These are phyloP conservation scores for Dromococcyx pavoninus DNA, from an alignment of 2,797 vertebrate species.

Conservation along the genomic window DNA sequence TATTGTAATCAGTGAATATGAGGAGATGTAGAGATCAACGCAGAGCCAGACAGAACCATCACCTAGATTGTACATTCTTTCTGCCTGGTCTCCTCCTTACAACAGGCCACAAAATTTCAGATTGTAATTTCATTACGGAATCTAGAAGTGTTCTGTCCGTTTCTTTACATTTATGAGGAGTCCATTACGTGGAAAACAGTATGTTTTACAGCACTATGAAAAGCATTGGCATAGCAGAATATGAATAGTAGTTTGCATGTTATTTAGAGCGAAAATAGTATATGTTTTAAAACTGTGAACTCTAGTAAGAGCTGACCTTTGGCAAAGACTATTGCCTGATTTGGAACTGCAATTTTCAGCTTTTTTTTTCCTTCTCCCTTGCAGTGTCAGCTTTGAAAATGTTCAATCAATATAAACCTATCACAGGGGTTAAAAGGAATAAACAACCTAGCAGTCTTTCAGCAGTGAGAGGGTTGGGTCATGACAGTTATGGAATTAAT, in stretches of 20 bases:
- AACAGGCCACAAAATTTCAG: neutral
- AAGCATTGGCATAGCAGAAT: neutral
- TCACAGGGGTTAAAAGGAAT: constrained; percentile 45
- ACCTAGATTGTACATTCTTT: neutral
- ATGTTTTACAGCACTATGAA: neutral
- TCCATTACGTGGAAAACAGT: neutral
- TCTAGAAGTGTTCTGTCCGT: neutral
- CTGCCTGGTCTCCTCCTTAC: neutral
- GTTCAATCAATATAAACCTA: constrained; percentile 29
- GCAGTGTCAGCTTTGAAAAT: constrained; percentile 33
- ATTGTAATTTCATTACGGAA: constrained; percentile 15
- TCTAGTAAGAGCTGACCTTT: constrained; percentile 20
- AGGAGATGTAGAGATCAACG: neutral
- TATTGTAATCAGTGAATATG: neutral
- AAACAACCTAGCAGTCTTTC: neutral
- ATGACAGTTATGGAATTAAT: constrained; percentile 12
- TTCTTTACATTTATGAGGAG: neutral
- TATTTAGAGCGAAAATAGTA: constrained; percentile 39
- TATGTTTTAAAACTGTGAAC: neutral
- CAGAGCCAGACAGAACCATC: neutral
- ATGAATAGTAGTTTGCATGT: neutral
- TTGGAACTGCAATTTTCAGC: constrained; percentile 9
- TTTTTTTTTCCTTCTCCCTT: neutral
- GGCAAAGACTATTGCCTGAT: neutral
- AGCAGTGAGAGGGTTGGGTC: neutral